Evolutionary conservation across 2,888 invertebrate species (phyloP).

Genomic region (Alentia gelatinosa): DNA sequence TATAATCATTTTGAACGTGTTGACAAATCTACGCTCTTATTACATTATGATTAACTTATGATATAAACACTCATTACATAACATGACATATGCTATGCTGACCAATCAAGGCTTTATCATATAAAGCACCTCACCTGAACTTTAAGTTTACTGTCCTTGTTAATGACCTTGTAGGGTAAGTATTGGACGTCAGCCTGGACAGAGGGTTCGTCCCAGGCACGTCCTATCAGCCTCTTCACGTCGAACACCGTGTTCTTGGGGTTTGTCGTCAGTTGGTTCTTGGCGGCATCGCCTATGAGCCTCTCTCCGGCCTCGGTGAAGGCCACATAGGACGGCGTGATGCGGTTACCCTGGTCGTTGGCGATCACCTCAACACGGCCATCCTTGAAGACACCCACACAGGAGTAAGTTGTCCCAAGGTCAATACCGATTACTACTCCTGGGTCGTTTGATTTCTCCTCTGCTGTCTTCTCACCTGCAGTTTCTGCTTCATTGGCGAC

Average conservation of each 20-base stretch:
- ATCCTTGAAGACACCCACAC: constrained; percentile 81
- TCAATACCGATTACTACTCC: constrained; percentile 87
- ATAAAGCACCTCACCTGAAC: constrained; percentile 72
- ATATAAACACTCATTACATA: not conserved
- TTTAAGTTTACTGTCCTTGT: constrained; percentile 73
- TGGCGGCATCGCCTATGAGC: constrained; percentile 81
- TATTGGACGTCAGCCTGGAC: constrained; percentile 90
- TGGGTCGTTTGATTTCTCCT: not conserved
- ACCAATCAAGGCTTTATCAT: not conserved
- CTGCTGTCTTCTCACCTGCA: not conserved
- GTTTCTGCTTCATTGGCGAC: not conserved
- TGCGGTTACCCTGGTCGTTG: constrained; percentile 85
- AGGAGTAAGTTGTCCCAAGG: constrained; percentile 91
- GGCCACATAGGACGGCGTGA: constrained; percentile 88
- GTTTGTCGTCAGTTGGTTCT: constrained; percentile 84
- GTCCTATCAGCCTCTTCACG: constrained; percentile 87
- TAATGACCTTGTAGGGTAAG: constrained; percentile 88
- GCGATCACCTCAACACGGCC: constrained; percentile 83
- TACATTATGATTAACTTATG: not conserved
- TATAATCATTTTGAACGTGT: no score
- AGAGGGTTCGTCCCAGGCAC: constrained; percentile 88
- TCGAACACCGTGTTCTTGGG: constrained; percentile 87
- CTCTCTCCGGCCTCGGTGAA: constrained; percentile 83
- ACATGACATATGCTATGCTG: not conserved
- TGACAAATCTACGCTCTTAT: not conserved